Conservation (phyloP, 2,888 invertebrate genomes). For the Drosophila prolongata region DNA sequence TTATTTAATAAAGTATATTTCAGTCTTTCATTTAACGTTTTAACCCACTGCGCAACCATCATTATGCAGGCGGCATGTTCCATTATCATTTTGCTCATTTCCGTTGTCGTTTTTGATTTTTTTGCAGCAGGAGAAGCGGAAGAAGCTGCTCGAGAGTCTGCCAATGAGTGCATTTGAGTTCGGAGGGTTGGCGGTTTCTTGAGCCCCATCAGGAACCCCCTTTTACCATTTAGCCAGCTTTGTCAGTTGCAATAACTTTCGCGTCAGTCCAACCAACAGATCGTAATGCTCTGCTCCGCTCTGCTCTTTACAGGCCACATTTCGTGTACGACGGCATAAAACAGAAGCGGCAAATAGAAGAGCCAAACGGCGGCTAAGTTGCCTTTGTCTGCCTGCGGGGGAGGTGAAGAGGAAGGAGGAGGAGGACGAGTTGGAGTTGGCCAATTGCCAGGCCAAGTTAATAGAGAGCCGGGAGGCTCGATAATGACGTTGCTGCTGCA, state of each 20-base stretch:
- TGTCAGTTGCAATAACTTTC: conserved; percentile 77
- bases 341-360: conserved; percentile 55
- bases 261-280: conserved; percentile 69
- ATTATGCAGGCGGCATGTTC: conserved; percentile 68
- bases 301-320: conserved; percentile 53
- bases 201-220: conserved; percentile 2
- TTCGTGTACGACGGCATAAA: conserved; percentile 38
- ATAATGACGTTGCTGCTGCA: conserved; percentile 71
- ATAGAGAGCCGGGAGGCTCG: conserved; percentile 59
- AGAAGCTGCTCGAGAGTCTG: conserved; percentile 30
- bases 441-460: conserved; percentile 82
- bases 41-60: conserved; percentile 27
- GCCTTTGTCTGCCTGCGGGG: conserved; percentile 52
- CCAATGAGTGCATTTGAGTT: conserved; percentile 58
- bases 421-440: conserved; percentile 41
- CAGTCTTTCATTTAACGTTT: too few relatives aligned
- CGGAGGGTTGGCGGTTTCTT: conserved; percentile 3
- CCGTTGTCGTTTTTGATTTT: conserved; percentile 56
- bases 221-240: conserved; percentile 47
- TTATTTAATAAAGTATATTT: not conserved
- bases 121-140: conserved; percentile 11
- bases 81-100: conserved; percentile 73
- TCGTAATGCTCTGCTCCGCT: conserved; percentile 48
- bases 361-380: conserved; percentile 49
- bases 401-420: not conserved